Evolutionary conservation across 1,140 invertebrate species (phyloP).

Genomic region (Drosophila baimaii): DNA sequence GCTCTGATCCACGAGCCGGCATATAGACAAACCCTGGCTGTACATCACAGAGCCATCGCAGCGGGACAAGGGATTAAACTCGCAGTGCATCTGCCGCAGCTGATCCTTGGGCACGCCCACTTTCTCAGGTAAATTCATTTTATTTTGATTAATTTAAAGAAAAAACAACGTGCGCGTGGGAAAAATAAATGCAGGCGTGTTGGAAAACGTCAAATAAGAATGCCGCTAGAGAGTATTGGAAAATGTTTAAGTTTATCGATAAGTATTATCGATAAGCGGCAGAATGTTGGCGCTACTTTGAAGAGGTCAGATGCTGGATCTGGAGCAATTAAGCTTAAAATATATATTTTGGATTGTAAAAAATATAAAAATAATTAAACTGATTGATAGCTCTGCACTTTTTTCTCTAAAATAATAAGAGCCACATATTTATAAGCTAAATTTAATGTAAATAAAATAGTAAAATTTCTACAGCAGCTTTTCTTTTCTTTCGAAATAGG

Average conservation of each 20-base stretch:
- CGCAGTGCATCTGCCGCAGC: slow-evolving; percentile 86
- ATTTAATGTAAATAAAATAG: no score
- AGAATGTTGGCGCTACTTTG: neutral
- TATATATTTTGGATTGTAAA: no score
- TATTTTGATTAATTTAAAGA: slow-evolving; percentile 21
- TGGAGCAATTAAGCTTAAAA: no score
- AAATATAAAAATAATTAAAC: no score
- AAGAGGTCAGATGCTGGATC: neutral
- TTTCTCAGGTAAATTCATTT: slow-evolving; percentile 35
- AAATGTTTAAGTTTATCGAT: neutral
- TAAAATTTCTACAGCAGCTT: no score
- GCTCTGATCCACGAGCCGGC: slow-evolving; percentile 73
- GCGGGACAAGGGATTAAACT: slow-evolving; percentile 88
- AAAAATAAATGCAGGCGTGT: neutral
- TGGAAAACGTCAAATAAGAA: neutral
- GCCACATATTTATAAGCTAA: no score
- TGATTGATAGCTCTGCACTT: no score
- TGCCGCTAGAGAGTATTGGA: neutral
- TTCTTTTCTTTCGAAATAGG: no score
- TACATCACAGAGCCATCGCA: slow-evolving; percentile 91
- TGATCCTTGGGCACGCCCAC: slow-evolving; percentile 24
- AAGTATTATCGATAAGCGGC: neutral
- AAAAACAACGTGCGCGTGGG: slow-evolving; percentile 60
- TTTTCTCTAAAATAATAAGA: no score
- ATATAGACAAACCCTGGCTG: slow-evolving; percentile 85